Conservation (phyloP, 2,113 vertebrate genomes). For the Ploceus nigricollis region DNA sequence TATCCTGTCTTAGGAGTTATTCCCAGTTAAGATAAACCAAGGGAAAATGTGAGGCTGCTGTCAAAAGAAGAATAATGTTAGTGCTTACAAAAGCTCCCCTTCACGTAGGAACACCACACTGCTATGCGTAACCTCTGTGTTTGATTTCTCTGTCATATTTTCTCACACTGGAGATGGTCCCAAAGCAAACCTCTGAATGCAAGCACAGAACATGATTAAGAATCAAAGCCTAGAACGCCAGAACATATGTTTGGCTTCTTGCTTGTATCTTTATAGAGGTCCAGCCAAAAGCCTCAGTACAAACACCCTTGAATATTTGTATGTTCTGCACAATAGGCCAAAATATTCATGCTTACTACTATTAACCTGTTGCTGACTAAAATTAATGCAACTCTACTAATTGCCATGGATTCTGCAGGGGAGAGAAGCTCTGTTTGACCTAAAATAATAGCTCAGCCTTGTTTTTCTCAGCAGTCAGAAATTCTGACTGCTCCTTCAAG, state of each 20-base stretch:
- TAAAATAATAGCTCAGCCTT: background rate
- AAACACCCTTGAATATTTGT: slow-evolving; percentile 5
- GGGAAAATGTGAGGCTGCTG: slow-evolving; percentile 20
- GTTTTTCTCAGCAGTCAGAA: background rate
- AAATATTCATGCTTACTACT: background rate
- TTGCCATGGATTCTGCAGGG: background rate
- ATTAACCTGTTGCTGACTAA: slow-evolving; percentile 5
- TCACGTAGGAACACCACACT: background rate
- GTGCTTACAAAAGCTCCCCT: slow-evolving; percentile 30
- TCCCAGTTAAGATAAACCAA: slow-evolving; percentile 46
- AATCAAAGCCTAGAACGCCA: slow-evolving; percentile 50
- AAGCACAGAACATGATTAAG: slow-evolving; percentile 35
- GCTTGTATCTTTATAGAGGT: background rate
- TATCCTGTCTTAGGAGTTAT: slow-evolving; percentile 33
- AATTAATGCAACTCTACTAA: background rate
- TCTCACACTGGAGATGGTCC: slow-evolving; percentile 46
- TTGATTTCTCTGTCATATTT: slow-evolving; percentile 44
- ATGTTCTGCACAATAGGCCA: background rate
- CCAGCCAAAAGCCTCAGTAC: slow-evolving; percentile 3
- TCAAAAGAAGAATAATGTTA: slow-evolving; percentile 44
- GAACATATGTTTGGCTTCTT: slow-evolving; percentile 49
- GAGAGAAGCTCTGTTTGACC: background rate
- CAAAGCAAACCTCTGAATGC: slow-evolving; percentile 28
- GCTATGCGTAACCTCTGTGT: background rate
- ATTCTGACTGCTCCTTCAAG: background rate